phyloP scores from a whole-genome alignment of 2,888 invertebrate genomes.

The Anorthoa munda region DNA sequence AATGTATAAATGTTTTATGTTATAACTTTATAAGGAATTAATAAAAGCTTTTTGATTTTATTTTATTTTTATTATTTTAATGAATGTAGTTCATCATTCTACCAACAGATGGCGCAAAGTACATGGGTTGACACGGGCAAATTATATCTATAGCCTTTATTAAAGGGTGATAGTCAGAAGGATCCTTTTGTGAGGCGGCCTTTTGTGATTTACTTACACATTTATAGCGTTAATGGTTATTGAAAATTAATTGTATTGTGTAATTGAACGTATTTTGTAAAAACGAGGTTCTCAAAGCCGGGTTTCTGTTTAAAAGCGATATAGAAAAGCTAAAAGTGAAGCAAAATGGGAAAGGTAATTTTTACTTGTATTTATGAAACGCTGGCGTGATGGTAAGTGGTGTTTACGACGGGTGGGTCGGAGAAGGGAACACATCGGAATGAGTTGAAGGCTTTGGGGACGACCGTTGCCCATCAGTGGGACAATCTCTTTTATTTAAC shows the following conservation, averaged over 20 bases:
- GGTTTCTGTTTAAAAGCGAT: background rate
- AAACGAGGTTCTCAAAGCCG: background rate
- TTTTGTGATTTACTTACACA: too few relatives aligned
- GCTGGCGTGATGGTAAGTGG: too few relatives aligned
- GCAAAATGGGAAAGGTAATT: background rate
- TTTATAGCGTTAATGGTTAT: background rate
- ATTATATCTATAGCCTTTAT: background rate
- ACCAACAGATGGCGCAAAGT: slow-evolving; percentile 34
- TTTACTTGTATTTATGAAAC: background rate
- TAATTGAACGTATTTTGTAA: background rate
- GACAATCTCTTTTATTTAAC: too few relatives aligned
- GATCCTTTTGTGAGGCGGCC: background rate
- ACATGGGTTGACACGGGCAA: background rate
- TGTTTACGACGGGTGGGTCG: too few relatives aligned
- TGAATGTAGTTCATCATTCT: background rate
- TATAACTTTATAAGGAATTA: too few relatives aligned
- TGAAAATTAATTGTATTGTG: background rate
- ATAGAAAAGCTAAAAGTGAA: background rate
- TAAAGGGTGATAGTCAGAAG: background rate
- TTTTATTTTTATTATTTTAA: too few relatives aligned
- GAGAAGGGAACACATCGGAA: too few relatives aligned
- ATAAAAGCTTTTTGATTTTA: too few relatives aligned
- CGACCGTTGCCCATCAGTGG: too few relatives aligned
- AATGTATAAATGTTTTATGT: too few relatives aligned
- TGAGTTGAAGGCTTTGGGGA: too few relatives aligned